Evolutionary conservation across 2,113 vertebrate genomes (phyloP), one percentile per base, ranked within the genome.

Genomic region (Microcebus tavaratra): DNA sequence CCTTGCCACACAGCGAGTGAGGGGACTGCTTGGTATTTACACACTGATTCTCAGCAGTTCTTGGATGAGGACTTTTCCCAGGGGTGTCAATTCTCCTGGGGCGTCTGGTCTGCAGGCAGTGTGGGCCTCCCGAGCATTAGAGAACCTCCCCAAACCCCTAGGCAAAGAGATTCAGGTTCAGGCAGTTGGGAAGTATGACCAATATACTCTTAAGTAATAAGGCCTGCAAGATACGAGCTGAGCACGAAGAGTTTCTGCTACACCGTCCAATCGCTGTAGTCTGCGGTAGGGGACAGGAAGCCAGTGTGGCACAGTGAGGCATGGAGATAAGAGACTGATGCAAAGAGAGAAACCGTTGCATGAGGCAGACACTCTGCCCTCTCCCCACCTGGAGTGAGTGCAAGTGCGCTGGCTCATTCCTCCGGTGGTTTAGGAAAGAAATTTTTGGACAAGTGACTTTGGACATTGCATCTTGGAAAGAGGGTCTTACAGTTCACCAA

Each of bases 311-410:
- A 10, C 61, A 11, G 10, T 29, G 65, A 84, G 79, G 45, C 63
- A 85, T 9, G 76, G 31, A 91, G 25, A 61, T 3, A 8, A 12
- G n/a, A 34, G 3, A 20, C 0, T 50, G 59, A 45, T 13, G 4
- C 29, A 12, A 39, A 12, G 29, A 48, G 18, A 68, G 50, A 76
- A 14, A 21, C 0, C 0, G 0, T 15, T 8, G 39, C 10, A 88
- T 12, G 21, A 80, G 34, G 45, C 36, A 88, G 31, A 21, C 5
- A n/a, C 14, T 53, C 17, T n/a, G 31, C 1, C 53, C 31, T 48
- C 21, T 13, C 21, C 39, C 45, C 3, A 31, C 0, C 2, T 45
- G 70, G 55, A 78, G 11, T 57, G 18, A 8, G 3, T 34, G 11
- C 25, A 59, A 70, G 27, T 59, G n/a, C 11, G 20, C 18, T 70